phyloP scores from a whole-genome alignment of 2,113 vertebrate species.

The Tilapia sparmanii region DNA sequence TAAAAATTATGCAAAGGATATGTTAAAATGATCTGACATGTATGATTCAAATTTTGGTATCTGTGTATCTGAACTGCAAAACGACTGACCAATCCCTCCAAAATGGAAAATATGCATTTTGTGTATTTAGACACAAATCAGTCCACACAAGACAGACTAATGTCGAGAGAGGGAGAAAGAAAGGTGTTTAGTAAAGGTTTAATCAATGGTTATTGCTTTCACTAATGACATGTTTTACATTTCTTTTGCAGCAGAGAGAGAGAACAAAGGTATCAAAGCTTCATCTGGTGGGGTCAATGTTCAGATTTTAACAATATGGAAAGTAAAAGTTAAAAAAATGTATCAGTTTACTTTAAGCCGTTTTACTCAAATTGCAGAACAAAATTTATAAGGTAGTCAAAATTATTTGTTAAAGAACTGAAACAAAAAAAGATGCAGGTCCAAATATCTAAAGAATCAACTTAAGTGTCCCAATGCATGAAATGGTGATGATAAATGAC shows the following conservation, averaged over 20 bases:
- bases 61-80: background rate
- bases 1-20: background rate
- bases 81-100: fast-evolving
- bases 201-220: background rate
- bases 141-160: background rate
- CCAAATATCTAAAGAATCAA: background rate
- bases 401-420: background rate
- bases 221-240: background rate
- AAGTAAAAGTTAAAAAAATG: fast-evolving
- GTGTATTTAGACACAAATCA: background rate
- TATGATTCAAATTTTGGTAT: background rate
- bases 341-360: background rate
- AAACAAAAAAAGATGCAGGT: background rate
- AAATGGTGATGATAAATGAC: background rate
- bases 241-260: background rate
- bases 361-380: background rate
- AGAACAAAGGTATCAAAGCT: background rate
- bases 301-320: background rate
- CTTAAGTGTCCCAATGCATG: background rate
- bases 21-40: background rate
- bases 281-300: background rate
- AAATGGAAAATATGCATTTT: background rate
- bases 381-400: background rate
- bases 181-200: fast-evolving
- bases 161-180: background rate